These are phyloP conservation scores for Galemys pyrenaicus DNA, from an alignment of 2,113 vertebrate genomes.

Conservation along the genomic window DNA sequence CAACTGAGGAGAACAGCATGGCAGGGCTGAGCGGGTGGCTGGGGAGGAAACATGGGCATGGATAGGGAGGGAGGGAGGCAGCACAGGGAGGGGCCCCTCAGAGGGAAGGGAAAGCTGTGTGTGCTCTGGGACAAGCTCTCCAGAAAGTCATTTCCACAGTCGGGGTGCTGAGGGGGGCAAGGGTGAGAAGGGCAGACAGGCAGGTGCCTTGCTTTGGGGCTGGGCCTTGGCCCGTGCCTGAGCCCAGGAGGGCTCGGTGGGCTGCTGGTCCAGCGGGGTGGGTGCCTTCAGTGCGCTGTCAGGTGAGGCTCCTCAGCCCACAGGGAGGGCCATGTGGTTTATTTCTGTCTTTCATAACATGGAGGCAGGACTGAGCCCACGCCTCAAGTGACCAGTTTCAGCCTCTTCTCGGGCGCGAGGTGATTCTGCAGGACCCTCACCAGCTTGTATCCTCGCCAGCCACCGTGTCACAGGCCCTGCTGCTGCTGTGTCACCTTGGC, in stretches of 20 bases:
- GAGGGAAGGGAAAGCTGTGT: background rate
- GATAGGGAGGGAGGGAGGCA: rapidly evolving
- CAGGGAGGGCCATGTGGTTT: no score
- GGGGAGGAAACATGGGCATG: background rate
- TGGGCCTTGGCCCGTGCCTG: background rate
- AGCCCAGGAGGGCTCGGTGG: background rate
- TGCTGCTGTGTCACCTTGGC: constrained; percentile 44
- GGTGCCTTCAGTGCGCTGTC: no score
- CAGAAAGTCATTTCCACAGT: background rate
- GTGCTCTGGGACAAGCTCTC: background rate
- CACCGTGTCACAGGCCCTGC: background rate
- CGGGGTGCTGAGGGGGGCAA: background rate
- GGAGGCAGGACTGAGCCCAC: background rate
- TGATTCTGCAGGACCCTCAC: background rate
- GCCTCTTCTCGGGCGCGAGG: background rate
- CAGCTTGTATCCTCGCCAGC: background rate
- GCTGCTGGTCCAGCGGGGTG: no score
- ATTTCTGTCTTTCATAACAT: background rate
- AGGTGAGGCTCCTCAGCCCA: no score
- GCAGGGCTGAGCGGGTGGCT: no score
- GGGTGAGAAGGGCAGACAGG: background rate
- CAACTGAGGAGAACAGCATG: background rate
- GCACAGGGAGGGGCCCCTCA: background rate
- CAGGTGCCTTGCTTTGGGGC: background rate
- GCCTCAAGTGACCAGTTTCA: background rate